Percentiles rank a stretch among this genome's conserved stretches.
Evolutionary conservation across 2,113 vertebrate genomes (phyloP).

Genomic region (Puffinus mauretanicus): DNA sequence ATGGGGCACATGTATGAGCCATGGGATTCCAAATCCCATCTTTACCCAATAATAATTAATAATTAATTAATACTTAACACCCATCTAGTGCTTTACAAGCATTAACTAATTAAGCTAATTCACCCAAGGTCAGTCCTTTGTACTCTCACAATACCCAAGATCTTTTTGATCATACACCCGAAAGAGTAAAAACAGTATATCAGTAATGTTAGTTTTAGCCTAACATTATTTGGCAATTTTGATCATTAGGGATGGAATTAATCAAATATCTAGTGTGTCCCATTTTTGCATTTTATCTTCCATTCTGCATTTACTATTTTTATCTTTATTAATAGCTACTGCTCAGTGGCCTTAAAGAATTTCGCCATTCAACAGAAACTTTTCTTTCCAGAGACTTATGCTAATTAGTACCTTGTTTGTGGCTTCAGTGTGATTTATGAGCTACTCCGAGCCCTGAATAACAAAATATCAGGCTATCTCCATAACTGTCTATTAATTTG

Average conservation of each 20-base stretch:
- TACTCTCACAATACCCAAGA: slow-evolving; percentile 50
- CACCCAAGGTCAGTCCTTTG: slow-evolving; percentile 67
- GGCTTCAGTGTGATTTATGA: slow-evolving; percentile 67
- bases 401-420: slow-evolving; percentile 66
- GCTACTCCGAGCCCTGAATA: slow-evolving; percentile 53
- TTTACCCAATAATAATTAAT: slow-evolving; percentile 67
- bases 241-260: slow-evolving; percentile 65
- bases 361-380: slow-evolving; percentile 65
- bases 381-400: slow-evolving; percentile 67
- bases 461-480: slow-evolving; percentile 67
- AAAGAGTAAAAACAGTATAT: slow-evolving; percentile 62
- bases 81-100: slow-evolving; percentile 62
- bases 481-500: slow-evolving; percentile 78
- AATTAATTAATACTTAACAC: slow-evolving; percentile 64
- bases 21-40: slow-evolving; percentile 57
- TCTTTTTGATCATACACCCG: slow-evolving; percentile 67
- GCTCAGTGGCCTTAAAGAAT: slow-evolving; percentile 66
- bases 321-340: slow-evolving; percentile 65
- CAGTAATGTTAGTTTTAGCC: slow-evolving; percentile 59
- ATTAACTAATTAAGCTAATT: slow-evolving; percentile 73
- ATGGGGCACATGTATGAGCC: slow-evolving; percentile 30
- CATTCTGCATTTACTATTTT: slow-evolving; percentile 55
- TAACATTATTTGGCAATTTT: slow-evolving; percentile 61
- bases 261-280: slow-evolving; percentile 56
- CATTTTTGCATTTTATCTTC: slow-evolving; percentile 55